phyloP scores from a whole-genome alignment of 1,140 invertebrate species.

The Anadara kagoshimensis region DNA sequence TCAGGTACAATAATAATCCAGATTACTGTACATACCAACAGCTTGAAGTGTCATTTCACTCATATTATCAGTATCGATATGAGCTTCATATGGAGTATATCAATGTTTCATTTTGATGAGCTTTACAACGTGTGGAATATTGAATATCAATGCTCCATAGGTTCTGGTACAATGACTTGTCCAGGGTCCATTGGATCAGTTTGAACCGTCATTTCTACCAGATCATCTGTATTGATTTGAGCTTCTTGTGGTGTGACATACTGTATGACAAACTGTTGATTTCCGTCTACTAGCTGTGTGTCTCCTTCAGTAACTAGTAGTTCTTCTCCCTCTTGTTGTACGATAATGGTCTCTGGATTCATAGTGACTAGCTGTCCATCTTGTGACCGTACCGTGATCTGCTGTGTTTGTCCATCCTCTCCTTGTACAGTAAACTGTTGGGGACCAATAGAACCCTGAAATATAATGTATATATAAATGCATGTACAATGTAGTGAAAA shows the following conservation, averaged over 20 bases:
- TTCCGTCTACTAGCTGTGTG: constrained; percentile 41
- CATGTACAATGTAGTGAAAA: not conserved
- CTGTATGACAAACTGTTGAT: constrained; percentile 63
- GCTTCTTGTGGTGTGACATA: constrained; percentile 50
- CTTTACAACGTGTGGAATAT: too few relatives aligned
- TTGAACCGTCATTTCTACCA: not conserved
- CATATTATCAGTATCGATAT: constrained; percentile 11
- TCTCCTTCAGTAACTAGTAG: constrained; percentile 55
- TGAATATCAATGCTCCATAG: too few relatives aligned
- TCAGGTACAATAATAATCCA: too few relatives aligned
- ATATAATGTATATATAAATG: not conserved
- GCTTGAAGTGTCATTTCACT: constrained; percentile 6
- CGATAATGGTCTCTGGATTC: constrained; percentile 64
- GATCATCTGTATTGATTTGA: not conserved
- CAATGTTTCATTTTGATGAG: too few relatives aligned
- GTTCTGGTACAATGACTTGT: constrained; percentile 5
- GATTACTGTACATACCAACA: not conserved
- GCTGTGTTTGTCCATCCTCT: constrained; percentile 59
- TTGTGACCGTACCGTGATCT: constrained; percentile 61
- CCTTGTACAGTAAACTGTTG: constrained; percentile 61
- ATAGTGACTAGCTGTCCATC: constrained; percentile 62
- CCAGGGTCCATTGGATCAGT: constrained; percentile 4
- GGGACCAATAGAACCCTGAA: constrained; percentile 17
- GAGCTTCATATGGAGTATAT: too few relatives aligned
- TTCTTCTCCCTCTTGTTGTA: constrained; percentile 64